These are phyloP conservation scores for Sthenelais limicola DNA, from an alignment of 2,888 invertebrate species.

Conservation along the genomic window DNA sequence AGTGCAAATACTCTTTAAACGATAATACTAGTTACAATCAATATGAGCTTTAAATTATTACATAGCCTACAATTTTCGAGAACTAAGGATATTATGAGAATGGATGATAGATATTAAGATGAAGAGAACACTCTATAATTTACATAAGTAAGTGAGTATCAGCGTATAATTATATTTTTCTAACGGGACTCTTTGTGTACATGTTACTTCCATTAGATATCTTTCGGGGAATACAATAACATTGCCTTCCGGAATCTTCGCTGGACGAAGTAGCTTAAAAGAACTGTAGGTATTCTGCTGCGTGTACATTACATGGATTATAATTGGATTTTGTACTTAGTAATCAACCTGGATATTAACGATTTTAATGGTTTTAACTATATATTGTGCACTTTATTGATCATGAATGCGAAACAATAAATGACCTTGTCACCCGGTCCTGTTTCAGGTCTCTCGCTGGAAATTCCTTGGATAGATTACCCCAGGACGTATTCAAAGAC, in stretches of 20 bases:
- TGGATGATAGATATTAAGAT: neutral
- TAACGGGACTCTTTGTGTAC: neutral
- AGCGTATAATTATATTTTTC: too few species aligned
- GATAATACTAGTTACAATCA: neutral
- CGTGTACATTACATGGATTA: neutral
- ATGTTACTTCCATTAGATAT: constrained; percentile 23
- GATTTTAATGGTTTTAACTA: neutral
- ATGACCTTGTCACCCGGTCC: neutral
- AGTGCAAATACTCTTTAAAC: too few species aligned
- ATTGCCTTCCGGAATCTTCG: constrained; percentile 20
- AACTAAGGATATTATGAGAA: neutral
- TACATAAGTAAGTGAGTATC: too few species aligned
- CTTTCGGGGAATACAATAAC: constrained; percentile 12
- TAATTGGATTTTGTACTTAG: neutral
- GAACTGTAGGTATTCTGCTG: neutral
- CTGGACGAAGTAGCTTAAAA: constrained; percentile 19
- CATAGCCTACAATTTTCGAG: neutral
- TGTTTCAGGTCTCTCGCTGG: neutral
- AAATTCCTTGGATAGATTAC: neutral
- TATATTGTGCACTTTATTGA: neutral
- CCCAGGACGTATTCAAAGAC: constrained; percentile 6
- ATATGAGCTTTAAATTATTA: neutral
- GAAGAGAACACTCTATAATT: too few species aligned
- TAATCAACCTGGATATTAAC: neutral
- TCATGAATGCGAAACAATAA: neutral